These are phyloP conservation scores for Tenthredo scrophulariae DNA, from an alignment of 2,888 invertebrate species.

Conservation along the genomic window DNA sequence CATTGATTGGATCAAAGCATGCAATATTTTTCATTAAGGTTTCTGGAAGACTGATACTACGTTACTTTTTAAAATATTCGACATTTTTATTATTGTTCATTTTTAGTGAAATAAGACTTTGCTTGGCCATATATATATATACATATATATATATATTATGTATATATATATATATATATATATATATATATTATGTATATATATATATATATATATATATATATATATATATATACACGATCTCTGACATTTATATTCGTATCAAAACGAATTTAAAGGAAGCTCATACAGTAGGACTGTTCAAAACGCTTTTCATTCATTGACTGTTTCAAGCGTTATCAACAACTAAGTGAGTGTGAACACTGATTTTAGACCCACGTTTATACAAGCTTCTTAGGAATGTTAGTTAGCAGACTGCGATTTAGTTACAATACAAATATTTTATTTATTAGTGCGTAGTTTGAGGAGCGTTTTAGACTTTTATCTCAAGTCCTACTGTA, in stretches of 20 bases:
- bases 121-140: neutral
- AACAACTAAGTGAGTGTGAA: neutral
- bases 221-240: neutral
- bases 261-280: neutral
- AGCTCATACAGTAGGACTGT: slow-evolving; percentile 19
- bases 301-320: neutral
- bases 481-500: slow-evolving; percentile 19
- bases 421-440: slow-evolving; percentile 19
- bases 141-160: neutral
- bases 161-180: too few species aligned
- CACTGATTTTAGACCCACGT: neutral
- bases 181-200: too few species aligned
- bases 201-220: too few species aligned
- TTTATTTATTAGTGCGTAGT: neutral
- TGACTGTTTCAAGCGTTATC: neutral
- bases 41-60: neutral
- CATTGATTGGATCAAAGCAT: neutral
- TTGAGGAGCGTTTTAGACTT: neutral
- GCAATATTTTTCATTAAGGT: neutral
- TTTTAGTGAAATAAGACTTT: neutral
- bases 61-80: slow-evolving; percentile 4
- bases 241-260: neutral
- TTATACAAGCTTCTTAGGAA: neutral
- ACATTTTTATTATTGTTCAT: neutral
- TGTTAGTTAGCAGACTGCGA: neutral